Percentiles rank a stretch among this genome's conserved stretches.
These are phyloP conservation scores for Delia radicum DNA, from an alignment of 1,140 invertebrate species.

Conservation along the genomic window DNA sequence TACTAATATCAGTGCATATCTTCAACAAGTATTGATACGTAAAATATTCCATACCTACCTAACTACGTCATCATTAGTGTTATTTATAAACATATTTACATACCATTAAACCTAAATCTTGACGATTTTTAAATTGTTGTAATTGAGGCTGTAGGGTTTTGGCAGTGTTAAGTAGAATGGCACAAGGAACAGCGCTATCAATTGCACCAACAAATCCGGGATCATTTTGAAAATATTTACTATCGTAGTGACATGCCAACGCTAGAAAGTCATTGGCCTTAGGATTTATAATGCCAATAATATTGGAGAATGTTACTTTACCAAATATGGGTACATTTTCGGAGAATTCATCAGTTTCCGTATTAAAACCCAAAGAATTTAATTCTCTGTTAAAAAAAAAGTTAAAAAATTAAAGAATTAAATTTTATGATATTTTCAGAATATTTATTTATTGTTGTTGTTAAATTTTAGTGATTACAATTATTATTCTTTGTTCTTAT, in stretches of 20 bases:
- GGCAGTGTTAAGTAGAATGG: conserved; percentile 90
- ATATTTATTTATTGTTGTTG: no score
- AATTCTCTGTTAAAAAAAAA: conserved; percentile 58
- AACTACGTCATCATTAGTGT: background rate
- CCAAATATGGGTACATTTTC: conserved; percentile 75
- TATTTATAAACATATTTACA: background rate
- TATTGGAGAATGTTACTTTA: conserved; percentile 78
- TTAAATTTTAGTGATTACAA: no score
- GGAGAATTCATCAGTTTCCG: conserved; percentile 75
- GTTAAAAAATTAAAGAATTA: no score
- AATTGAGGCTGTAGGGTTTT: conserved; percentile 67
- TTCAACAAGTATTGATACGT: background rate
- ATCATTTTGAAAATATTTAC: conserved; percentile 69
- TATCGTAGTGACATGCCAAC: conserved; percentile 95
- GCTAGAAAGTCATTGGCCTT: conserved; percentile 76
- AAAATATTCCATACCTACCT: background rate
- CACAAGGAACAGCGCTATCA: conserved; percentile 97
- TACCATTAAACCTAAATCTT: conserved; percentile 52
- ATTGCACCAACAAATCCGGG: conserved; percentile 68
- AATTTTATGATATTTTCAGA: no score
- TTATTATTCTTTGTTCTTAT: no score
- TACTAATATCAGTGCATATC: background rate
- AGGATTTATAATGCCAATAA: conserved; percentile 83
- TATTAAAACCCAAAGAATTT: conserved; percentile 68
- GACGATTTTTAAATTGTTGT: conserved; percentile 39